Base-by-base conservation (phyloP, 2,113 vertebrate species). In the Barbus barbus region DNA sequence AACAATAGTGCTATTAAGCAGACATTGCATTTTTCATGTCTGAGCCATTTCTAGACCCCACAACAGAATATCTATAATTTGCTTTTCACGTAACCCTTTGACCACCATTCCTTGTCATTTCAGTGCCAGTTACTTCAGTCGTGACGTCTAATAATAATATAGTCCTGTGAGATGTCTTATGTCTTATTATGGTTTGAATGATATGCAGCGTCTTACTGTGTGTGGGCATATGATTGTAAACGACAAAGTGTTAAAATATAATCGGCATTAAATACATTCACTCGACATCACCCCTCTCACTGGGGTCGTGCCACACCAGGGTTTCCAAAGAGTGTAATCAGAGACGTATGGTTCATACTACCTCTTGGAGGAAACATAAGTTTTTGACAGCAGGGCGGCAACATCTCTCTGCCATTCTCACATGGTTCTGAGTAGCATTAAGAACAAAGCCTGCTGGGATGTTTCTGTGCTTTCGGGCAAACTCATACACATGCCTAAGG, bases 401-500 rank as follows among this genome's bases (percentile, higher is more conserved):
- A 83, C 94, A 94, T 0, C 88, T 89, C 31, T 89, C 88, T 1
- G 93, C 89, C 88, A 91, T 91, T n/a, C 92, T 94, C 9, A 93
- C 86, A 16, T 94, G 94, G 71, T 69, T 92, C 22, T 77, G 90
- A n/a, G 90, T 87, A 9, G 91, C 94, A 81, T 85, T 83, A 1
- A 91, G 46, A 72, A 95, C 83, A 36, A 96, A 86, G 0, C 91
- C 89, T 76, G 94, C 86, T n/a, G 95, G 95, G 0, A 93, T 92
- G 78, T 92, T 93, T 65, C 94, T 88, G 1, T 95, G 94, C 84
- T 93, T 95, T 77, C 86, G 92, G 56, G 93, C 72, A 13, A 94
- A 95, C 48, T 96, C 94, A 0, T 94, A 92, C 0, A 93, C 76
- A 83, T 94, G 95, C 82, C 96, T 96, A 81, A 0, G 65, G 48